Percentiles rank a stretch among this genome's conserved stretches.
These are phyloP conservation scores for Ectropis grisescens DNA, from an alignment of 1,140 invertebrate genomes.

Conservation along the genomic window DNA sequence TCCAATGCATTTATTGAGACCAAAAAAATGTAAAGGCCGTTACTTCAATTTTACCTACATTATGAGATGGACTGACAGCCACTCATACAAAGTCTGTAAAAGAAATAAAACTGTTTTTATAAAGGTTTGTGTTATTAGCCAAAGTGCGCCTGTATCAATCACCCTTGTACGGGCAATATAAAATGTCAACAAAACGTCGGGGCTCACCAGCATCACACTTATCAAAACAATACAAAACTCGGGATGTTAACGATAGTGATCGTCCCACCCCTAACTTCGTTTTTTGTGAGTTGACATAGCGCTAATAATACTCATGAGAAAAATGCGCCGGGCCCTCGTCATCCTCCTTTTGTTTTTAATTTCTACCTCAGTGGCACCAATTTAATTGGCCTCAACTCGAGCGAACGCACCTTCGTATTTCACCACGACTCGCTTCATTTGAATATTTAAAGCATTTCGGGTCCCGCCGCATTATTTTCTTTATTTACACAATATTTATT, in stretches of 20 bases:
- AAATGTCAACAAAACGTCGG: constrained; percentile 53
- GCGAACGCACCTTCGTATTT: constrained; percentile 66
- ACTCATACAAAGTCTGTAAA: too few species aligned
- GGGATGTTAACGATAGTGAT: constrained; percentile 61
- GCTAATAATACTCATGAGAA: constrained; percentile 70
- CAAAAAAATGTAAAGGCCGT: too few species aligned
- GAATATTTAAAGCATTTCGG: constrained; percentile 69
- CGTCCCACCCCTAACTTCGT: constrained; percentile 53
- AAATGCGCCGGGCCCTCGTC: constrained; percentile 59
- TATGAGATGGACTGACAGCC: too few species aligned
- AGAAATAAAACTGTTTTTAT: too few species aligned
- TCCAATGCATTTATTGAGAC: too few species aligned
- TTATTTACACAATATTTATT: constrained; percentile 66
- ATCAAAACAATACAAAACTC: constrained; percentile 68
- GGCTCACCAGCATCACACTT: constrained; percentile 41
- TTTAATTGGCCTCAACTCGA: constrained; percentile 67
- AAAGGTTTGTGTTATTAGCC: too few species aligned
- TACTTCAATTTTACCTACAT: too few species aligned
- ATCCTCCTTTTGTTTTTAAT: constrained; percentile 69
- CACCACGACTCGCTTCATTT: constrained; percentile 66
- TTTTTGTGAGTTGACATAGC: constrained; percentile 66
- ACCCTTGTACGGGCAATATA: constrained; percentile 38
- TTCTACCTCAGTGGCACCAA: constrained; percentile 69
- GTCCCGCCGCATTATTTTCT: constrained; percentile 57
- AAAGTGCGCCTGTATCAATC: constrained; percentile 41